Evolutionary conservation across 2,888 invertebrate genomes (phyloP).

Genomic region (Drosophila crucigera): DNA sequence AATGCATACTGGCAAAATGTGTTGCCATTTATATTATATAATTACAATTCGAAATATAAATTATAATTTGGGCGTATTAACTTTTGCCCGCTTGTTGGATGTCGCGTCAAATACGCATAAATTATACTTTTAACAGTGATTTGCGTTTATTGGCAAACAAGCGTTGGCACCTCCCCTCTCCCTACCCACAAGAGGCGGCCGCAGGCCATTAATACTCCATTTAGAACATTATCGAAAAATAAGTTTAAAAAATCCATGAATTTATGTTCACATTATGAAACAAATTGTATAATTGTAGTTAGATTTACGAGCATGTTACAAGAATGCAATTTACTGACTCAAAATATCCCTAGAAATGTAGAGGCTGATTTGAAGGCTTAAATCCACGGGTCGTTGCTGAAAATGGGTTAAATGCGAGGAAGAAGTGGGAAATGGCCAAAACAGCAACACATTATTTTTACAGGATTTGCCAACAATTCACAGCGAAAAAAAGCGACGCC

Average conservation of each 20-base stretch:
- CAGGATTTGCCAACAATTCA: conserved; percentile 27
- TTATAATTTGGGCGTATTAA: conserved; percentile 56
- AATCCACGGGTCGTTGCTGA: conserved; percentile 9
- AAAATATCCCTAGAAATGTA: conserved; percentile 22
- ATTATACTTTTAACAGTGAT: conserved; percentile 60
- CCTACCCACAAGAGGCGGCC: neutral
- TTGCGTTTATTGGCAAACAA: conserved; percentile 76
- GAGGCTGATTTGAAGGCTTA: conserved; percentile 10
- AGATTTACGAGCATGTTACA: conserved; percentile 56
- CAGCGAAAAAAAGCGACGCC: conserved; percentile 35
- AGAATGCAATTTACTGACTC: conserved; percentile 50
- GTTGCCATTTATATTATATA: conserved; percentile 39
- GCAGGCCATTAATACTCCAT: conserved; percentile 24
- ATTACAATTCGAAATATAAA: conserved; percentile 55
- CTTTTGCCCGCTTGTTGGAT: conserved; percentile 39
- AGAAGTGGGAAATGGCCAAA: conserved; percentile 26
- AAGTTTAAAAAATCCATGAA: conserved; percentile 26
- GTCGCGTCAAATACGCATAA: conserved; percentile 52
- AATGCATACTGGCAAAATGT: conserved; percentile 25
- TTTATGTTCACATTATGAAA: conserved; percentile 65
- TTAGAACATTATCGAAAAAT: conserved; percentile 43
- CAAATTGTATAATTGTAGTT: conserved; percentile 79
- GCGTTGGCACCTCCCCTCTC: conserved; percentile 33
- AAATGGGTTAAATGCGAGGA: neutral
- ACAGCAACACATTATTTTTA: conserved; percentile 37